Conservation (phyloP, 2,113 vertebrate species). For the Lethenteron reissneri region DNA sequence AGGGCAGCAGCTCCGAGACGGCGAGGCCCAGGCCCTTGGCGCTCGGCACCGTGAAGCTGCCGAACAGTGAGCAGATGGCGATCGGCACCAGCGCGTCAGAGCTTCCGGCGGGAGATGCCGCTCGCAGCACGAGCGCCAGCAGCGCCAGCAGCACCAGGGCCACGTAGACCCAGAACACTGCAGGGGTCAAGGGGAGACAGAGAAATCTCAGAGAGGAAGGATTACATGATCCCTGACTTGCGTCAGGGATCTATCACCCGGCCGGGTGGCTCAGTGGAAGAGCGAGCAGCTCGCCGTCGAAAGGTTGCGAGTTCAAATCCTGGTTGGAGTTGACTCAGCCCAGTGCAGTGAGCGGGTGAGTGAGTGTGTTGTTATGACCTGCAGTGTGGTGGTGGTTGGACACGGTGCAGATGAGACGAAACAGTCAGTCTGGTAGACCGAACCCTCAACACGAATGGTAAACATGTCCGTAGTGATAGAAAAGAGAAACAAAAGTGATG, state of each 20-base stretch:
- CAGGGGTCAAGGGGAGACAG: slow-evolving; percentile 14
- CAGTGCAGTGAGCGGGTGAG: no score
- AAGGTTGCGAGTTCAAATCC: no score
- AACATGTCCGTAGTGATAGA: neutral
- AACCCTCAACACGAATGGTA: neutral
- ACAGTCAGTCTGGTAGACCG: neutral
- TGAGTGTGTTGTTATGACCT: no score
- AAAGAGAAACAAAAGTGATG: neutral
- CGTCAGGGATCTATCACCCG: no score
- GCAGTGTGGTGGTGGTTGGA: no score
- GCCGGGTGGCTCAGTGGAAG: no score
- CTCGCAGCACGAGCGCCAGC: slow-evolving; percentile 53
- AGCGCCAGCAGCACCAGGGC: slow-evolving; percentile 50
- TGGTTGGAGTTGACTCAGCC: no score
- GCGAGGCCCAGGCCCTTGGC: slow-evolving; percentile 80
- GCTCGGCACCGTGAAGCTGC: slow-evolving; percentile 80
- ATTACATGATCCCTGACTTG: no score
- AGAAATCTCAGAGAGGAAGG: neutral
- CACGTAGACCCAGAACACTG: slow-evolving; percentile 61
- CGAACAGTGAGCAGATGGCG: slow-evolving; percentile 71
- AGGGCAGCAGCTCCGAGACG: slow-evolving; percentile 38
- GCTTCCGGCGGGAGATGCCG: slow-evolving; percentile 48
- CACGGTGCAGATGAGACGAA: neutral
- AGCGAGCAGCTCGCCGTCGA: no score
- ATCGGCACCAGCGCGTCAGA: slow-evolving; percentile 88